Base-by-base conservation (phyloP, 2,888 invertebrate species). In the Trachelus iudaicus region DNA sequence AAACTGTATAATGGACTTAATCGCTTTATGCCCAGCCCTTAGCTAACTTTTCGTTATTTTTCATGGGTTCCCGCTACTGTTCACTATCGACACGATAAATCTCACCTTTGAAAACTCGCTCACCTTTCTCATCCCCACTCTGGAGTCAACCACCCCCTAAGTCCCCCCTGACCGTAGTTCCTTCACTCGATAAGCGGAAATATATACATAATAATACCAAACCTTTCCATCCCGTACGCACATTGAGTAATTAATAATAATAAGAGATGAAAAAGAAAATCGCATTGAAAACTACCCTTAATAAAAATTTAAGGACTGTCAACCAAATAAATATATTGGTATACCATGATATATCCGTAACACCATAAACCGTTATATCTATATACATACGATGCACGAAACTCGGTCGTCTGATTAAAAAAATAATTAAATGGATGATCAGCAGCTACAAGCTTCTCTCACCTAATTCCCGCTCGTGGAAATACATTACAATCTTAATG, bases 1-100 rank as follows among this genome's bases (percentile, higher is more conserved):
- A 90, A 86, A 87, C 84, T 89, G 87, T 88, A 90, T 91, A 91
- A 91, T 90, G 88, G 89, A 87, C 89, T 90, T 91, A 91, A 91
- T 91, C 90, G 90, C 85, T 89, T 85, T 87, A 87, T 86, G 87
- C 83, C 83, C 83, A 83, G 87, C 88, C 87, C 86, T 80, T 69
- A 77, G 81, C 86, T 87, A 88, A 90, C 89, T 90, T 91, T 91
- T 90, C 90, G 90, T 90, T 90, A 90, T 90, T 90, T 89, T 90
- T 89, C 89, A 90, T 86, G 90, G 87, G 83, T 87, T 86, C 83
- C 87, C 85, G 88, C 81, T 75, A 76, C 79, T 75, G 77, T 75
- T 73, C 75, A 80, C 80, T 89, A 90, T 90, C 90, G 81, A 81
- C 84, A 85, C 85, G 85, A 85, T 85, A 81, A 84, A 90, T 89